Base-by-base conservation (phyloP, 1,140 invertebrate species). In the Sarcophaga bullata region DNA sequence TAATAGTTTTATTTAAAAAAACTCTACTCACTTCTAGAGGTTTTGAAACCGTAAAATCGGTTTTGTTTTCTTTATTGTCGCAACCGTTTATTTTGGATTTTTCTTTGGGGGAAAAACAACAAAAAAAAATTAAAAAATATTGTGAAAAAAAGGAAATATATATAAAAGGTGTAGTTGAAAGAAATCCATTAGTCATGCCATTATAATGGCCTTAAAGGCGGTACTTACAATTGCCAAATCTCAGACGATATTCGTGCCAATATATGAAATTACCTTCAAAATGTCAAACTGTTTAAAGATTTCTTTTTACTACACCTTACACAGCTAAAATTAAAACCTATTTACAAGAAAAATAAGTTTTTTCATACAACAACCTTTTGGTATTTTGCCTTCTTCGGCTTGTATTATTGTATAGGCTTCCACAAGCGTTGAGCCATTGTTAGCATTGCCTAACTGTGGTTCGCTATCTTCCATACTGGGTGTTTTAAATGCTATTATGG, bases 401-500 rank as follows among this genome's bases (percentile, higher is more conserved):
- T 87, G 84, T 82, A 85, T 86, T 84, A 90, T 85, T 0, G 90
- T 86, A 81, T 84, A 84, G 8, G 82, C 11, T 78, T 73, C 84
- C 84, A 9, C 84, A 73, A 52, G 87, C 76, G 91, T 15, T 17
- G 17, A 19, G 25, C 15, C 48, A 50, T 52, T 78, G 91, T 46
- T 80, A 47, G 75, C 52, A n/a, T 85, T 52, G 25, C 25, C 25
- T 82, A 85, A 73, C 83, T 85, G 86, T 9, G 92, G 89, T 84
- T 95, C 93, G 75, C 92, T 93, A 84, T 93, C 93, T 85, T 95
- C 95, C 68, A 95, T 85, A 90, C 93, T 95, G 6, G 95, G 95
- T 4, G 95, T 94, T 89, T 95, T 95, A 85, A 96, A 95, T 1
- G 95, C 95, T 58, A 97, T 96, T 73, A 97, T 95, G 0, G 95